These are phyloP conservation scores for Parotocinclus haroldoi DNA, from an alignment of 2,797 vertebrate genomes.

Conservation along the genomic window DNA sequence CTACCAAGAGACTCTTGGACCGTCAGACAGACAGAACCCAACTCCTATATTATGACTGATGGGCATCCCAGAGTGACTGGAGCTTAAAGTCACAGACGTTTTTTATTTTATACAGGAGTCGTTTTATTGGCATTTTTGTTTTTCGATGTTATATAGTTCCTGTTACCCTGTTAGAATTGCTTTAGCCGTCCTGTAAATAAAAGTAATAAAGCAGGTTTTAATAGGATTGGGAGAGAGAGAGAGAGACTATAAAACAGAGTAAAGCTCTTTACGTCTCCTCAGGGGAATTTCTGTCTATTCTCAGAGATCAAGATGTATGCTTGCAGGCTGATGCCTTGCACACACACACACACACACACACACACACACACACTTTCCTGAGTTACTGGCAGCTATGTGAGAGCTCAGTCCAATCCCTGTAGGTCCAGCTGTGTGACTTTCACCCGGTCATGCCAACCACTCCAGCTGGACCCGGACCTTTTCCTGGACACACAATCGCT, in stretches of 20 bases:
- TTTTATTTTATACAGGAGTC: no score
- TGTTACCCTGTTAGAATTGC: background rate
- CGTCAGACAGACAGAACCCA: no score
- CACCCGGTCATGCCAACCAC: constrained; percentile 15
- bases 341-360: no score
- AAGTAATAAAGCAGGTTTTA: constrained; percentile 12
- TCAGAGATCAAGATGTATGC: constrained; percentile 11
- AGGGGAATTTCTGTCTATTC: constrained; percentile 24
- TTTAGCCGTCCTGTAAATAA: background rate
- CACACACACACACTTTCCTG: background rate
- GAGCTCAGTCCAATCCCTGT: constrained; percentile 24
- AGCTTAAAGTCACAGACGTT: no score
- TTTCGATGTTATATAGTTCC: background rate
- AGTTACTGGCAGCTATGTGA: constrained; percentile 24
- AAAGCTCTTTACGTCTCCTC: constrained; percentile 18
- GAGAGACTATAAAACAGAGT: constrained; percentile 13
- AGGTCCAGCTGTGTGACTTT: constrained; percentile 34
- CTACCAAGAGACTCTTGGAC: no score
- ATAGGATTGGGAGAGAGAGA: background rate
- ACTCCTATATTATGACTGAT: no score
- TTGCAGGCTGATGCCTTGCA: no score
- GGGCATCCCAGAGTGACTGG: no score
- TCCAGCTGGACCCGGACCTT: constrained; percentile 20
- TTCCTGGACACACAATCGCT: constrained; percentile 16
- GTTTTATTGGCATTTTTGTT: background rate